Evolutionary conservation across 2,888 invertebrate genomes (phyloP).

Genomic region (Lumbricus terrestris): DNA sequence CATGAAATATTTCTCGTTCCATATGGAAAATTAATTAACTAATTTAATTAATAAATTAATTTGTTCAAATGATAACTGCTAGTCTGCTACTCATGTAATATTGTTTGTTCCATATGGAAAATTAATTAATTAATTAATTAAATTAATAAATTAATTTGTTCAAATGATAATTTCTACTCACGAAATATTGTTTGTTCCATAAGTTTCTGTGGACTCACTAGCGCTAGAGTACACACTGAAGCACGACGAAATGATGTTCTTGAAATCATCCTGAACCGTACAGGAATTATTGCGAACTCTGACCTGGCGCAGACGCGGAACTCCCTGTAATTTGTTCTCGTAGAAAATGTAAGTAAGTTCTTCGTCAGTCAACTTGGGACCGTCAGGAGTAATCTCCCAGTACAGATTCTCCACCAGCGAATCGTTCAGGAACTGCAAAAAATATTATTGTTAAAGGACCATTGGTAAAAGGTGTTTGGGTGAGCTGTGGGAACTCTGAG

Average conservation of each 20-base stretch:
- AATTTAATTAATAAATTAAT: too few species aligned
- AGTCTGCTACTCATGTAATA: too few species aligned
- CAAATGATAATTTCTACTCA: background rate
- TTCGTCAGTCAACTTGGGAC: constrained; percentile 36
- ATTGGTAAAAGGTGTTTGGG: too few species aligned
- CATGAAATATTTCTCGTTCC: too few species aligned
- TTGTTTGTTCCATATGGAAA: too few species aligned
- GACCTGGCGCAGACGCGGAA: constrained; percentile 53
- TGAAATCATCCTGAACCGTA: constrained; percentile 67
- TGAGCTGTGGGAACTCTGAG: too few species aligned
- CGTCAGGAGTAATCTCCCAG: constrained; percentile 63
- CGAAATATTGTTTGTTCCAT: constrained; percentile 53
- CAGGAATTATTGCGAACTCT: constrained; percentile 65
- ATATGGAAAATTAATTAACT: too few species aligned
- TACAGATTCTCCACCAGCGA: constrained; percentile 64
- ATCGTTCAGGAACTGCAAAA: background rate
- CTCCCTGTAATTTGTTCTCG: constrained; percentile 58
- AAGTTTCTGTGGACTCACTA: constrained; percentile 64
- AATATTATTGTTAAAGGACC: too few species aligned
- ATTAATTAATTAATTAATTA: too few species aligned
- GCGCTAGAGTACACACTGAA: constrained; percentile 64
- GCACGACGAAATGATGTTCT: constrained; percentile 67
- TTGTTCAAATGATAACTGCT: too few species aligned
- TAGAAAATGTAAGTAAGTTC: constrained; percentile 56
- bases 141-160: too few species aligned